Conservation (phyloP, 1,140 invertebrate genomes). For the Dufourea novaeangliae region DNA sequence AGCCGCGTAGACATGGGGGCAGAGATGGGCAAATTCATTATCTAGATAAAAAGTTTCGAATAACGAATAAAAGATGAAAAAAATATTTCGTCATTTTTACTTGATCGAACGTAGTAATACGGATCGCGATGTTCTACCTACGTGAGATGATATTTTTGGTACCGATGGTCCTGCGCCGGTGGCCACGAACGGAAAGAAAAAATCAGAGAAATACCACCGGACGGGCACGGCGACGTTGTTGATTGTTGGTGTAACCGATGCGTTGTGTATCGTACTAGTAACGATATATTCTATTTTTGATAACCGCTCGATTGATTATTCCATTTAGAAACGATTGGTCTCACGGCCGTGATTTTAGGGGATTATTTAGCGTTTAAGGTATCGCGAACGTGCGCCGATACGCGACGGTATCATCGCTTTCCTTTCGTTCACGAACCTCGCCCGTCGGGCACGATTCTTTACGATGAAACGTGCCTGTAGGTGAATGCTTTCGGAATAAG, state of each 20-base stretch:
- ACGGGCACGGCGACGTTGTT: conserved; percentile 35
- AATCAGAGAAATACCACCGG: no score
- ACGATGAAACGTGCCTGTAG: conserved; percentile 9
- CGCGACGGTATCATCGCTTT: neutral
- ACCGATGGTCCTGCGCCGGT: conserved; percentile 9
- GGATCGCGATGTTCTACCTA: conserved; percentile 12
- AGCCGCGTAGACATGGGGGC: neutral
- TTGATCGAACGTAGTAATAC: conserved; percentile 3
- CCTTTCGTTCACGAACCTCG: conserved; percentile 15
- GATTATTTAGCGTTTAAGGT: conserved; percentile 36
- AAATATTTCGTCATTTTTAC: conserved; percentile 30
- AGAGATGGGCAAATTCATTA: no score
- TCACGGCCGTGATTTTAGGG: conserved; percentile 28
- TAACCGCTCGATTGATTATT: conserved; percentile 46
- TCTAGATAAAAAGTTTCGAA: no score
- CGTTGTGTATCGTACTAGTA: conserved; percentile 40
- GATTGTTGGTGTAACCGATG: conserved; percentile 40
- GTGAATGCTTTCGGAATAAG: conserved; percentile 1
- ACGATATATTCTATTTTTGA: conserved; percentile 54
- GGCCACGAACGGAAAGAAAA: neutral
- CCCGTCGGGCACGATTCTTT: conserved; percentile 1
- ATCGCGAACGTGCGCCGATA: neutral
- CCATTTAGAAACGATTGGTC: conserved; percentile 23
- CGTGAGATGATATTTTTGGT: conserved; percentile 38
- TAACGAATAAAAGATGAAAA: neutral